phyloP scores from a whole-genome alignment of 2,888 invertebrate genomes.

The Sinentomon sp. region DNA sequence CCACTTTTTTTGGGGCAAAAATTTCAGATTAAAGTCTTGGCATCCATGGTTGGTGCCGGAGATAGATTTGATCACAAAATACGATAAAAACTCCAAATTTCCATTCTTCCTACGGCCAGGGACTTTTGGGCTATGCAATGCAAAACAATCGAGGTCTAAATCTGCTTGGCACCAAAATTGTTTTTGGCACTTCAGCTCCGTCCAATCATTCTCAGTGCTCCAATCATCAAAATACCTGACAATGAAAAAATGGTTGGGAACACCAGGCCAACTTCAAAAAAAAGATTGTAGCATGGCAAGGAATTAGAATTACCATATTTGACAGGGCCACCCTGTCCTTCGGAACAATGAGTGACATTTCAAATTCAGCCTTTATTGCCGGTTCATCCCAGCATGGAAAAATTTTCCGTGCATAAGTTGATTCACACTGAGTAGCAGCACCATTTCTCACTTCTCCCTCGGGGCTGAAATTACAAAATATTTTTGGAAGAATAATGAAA shows the following conservation, averaged over 20 bases:
- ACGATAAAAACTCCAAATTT: no score
- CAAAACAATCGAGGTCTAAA: not conserved
- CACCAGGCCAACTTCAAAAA: not conserved
- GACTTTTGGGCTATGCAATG: no score
- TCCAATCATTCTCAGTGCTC: slow-evolving; percentile 5
- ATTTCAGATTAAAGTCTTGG: no score
- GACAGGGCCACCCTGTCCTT: slow-evolving; percentile 59
- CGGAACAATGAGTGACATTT: slow-evolving; percentile 57
- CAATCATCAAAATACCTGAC: not conserved
- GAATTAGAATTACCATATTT: slow-evolving; percentile 41
- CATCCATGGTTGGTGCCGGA: no score
- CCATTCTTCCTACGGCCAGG: no score
- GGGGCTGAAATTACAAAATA: slow-evolving; percentile 18
- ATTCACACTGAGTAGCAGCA: slow-evolving; percentile 75
- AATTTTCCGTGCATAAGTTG: slow-evolving; percentile 67
- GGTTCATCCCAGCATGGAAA: slow-evolving; percentile 99
- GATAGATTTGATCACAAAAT: no score
- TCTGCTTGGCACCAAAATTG: no score
- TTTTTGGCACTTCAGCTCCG: no score
- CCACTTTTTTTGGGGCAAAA: no score
- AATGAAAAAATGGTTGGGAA: not conserved
- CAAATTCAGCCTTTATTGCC: slow-evolving; percentile 77
- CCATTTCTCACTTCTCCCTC: slow-evolving; percentile 49
- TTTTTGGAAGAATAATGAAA: no score
- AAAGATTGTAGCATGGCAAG: not conserved